Evolutionary conservation across 2,797 vertebrate genomes (phyloP).

Genomic region (Podargus strigoides): DNA sequence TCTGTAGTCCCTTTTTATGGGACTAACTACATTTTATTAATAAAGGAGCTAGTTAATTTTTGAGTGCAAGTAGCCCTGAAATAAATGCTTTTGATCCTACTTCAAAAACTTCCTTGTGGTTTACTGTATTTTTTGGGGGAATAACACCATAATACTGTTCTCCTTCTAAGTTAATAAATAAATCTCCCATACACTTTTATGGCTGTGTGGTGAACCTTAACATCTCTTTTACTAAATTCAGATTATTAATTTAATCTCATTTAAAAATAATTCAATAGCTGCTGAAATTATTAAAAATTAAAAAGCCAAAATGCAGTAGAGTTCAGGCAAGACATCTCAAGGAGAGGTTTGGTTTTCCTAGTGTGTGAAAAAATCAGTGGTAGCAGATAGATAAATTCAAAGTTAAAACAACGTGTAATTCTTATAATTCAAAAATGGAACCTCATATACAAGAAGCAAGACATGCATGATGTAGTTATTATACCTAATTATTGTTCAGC

Average conservation of each 20-base stretch:
- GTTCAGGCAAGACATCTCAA: background rate
- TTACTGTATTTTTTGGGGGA: background rate
- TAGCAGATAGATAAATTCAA: background rate
- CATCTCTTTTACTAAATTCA: background rate
- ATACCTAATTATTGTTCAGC: slow-evolving; percentile 51
- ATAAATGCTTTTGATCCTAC: background rate
- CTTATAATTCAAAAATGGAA: slow-evolving; percentile 9
- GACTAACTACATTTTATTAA: background rate
- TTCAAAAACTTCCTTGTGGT: background rate
- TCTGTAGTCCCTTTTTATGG: background rate
- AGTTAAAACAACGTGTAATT: slow-evolving; percentile 6
- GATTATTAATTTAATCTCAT: background rate
- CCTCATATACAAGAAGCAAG: slow-evolving; percentile 16
- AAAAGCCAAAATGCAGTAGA: background rate
- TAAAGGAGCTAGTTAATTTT: background rate
- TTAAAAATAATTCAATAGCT: background rate
- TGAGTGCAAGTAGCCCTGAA: background rate
- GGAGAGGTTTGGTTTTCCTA: background rate
- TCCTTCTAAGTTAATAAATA: background rate
- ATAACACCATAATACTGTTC: background rate
- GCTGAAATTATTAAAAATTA: background rate
- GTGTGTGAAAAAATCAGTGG: background rate
- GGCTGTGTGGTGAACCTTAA: background rate
- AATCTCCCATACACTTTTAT: background rate
- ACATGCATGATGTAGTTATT: slow-evolving; percentile 54